Evolutionary conservation across 2,113 vertebrate genomes (phyloP).

Genomic region (Asarcornis scutulata): DNA sequence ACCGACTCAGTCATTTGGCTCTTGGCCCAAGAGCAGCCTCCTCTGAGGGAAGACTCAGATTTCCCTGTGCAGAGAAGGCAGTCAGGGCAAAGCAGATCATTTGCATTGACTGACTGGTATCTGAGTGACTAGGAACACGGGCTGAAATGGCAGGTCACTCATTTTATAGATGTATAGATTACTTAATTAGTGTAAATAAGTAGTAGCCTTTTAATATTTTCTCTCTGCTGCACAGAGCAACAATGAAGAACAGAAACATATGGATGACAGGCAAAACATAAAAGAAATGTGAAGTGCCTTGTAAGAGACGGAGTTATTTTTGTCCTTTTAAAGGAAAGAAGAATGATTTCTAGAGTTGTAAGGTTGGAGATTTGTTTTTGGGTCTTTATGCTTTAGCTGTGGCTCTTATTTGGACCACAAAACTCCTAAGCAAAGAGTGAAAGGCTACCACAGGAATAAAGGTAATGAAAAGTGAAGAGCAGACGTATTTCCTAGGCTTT

Average conservation of each 20-base stretch:
- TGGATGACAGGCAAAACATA: neutral
- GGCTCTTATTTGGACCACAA: neutral
- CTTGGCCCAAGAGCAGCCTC: conserved; percentile 44
- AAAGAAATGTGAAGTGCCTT: neutral
- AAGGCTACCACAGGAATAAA: neutral
- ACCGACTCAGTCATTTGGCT: conserved; percentile 42
- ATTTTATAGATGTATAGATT: neutral
- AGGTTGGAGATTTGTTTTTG: neutral
- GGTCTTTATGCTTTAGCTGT: neutral
- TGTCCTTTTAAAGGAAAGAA: neutral
- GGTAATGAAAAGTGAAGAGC: neutral
- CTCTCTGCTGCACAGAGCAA: neutral
- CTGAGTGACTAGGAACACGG: neutral
- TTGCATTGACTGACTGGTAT: neutral
- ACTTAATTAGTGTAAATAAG: neutral
- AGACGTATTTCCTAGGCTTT: neutral
- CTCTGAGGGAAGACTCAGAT: neutral
- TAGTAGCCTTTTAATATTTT: neutral
- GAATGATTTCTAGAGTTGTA: neutral
- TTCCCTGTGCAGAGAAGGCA: conserved; percentile 25
- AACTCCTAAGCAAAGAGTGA: neutral
- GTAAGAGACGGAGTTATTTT: neutral
- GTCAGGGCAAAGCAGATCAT: neutral
- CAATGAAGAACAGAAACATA: neutral
- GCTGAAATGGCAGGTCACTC: neutral